phyloP scores from a whole-genome alignment of 2,888 invertebrate genomes.

The Mechanitis mazaeus region DNA sequence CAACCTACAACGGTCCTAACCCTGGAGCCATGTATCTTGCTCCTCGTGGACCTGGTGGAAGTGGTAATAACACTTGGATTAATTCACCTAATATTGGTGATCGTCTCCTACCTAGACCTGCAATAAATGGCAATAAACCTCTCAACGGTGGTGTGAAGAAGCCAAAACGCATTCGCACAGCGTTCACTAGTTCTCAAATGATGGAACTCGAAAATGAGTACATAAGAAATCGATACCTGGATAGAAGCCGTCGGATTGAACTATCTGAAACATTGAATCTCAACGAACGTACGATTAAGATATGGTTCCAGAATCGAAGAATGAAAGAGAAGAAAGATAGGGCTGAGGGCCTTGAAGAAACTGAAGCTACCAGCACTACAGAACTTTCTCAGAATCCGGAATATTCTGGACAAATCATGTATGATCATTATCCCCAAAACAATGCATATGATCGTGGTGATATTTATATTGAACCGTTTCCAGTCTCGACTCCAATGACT shows the following conservation, averaged over 20 bases:
- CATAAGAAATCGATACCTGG: slow-evolving; percentile 80
- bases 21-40: slow-evolving; percentile 10
- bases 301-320: slow-evolving; percentile 89
- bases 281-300: slow-evolving; percentile 78
- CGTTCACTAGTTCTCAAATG: slow-evolving; percentile 86
- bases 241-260: slow-evolving; percentile 83
- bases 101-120: slow-evolving; percentile 21
- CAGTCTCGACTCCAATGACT: slow-evolving; percentile 32
- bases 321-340: slow-evolving; percentile 84
- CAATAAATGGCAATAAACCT: slow-evolving; percentile 33
- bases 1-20: slow-evolving; percentile 10
- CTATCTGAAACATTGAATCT: slow-evolving; percentile 51
- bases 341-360: slow-evolving; percentile 45
- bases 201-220: slow-evolving; percentile 86
- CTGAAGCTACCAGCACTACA: slow-evolving; percentile 46
- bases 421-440: slow-evolving; percentile 38
- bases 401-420: slow-evolving; percentile 28
- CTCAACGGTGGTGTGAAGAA: slow-evolving; percentile 41
- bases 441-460: slow-evolving; percentile 36
- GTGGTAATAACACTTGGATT: slow-evolving; percentile 23
- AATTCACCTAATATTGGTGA: slow-evolving; percentile 15
- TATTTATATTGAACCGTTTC: slow-evolving; percentile 40
- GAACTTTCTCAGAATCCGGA: slow-evolving; percentile 21
- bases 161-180: slow-evolving; percentile 83
- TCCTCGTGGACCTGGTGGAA: slow-evolving; percentile 8